Base-by-base conservation (phyloP, 2,888 invertebrate species). In the Drosophila infuscata region DNA sequence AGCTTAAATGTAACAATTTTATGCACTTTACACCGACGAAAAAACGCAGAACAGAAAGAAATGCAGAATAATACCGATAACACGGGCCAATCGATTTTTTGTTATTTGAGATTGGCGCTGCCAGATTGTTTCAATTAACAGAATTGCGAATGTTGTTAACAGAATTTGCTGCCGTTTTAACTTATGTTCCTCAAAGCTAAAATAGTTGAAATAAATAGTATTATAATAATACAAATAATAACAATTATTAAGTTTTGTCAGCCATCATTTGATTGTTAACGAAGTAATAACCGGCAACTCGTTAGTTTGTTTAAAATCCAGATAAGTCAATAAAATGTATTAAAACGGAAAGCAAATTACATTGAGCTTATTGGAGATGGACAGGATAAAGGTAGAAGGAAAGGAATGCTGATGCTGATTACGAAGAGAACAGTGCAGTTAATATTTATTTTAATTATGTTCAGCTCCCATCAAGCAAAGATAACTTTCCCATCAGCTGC, bases 1-100 rank as follows among this genome's bases (percentile, higher is more conserved):
- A 76, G 67, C 66, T 58, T 60, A 75, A 79, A 54, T 41, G 51
- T 53, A 70, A 64, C 46, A 67, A 57, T 36, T 64, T 65, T 70
- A 67, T 80, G 74, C 82, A 74, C 74, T 87, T 71, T 77, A 80
- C 78, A 83, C 74, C 61, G 70, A 81, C 64, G 78, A 72, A 78
- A 78, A 81, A 81, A 75, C 66, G 70, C 78, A 64, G 66, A 77
- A 71, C 46, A 81, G 33, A 65, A 71, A 63, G 66, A 81, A 72
- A 48, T 77, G 65, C 82, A 77, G 74, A 77, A 63, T 67, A 67
- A 72, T 54, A 72, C 48, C 82, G 77, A 77, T 77, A 71, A 41
- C 70, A 48, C 30, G 2, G 9, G 25, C 6, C 15, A 53, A 77
- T 77, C 82, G 77, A 58, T 51, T 53, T 56, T 35, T 15, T 3